These are phyloP conservation scores for Centrocercus urophasianus DNA, from an alignment of 2,113 vertebrate genomes.

Conservation along the genomic window DNA sequence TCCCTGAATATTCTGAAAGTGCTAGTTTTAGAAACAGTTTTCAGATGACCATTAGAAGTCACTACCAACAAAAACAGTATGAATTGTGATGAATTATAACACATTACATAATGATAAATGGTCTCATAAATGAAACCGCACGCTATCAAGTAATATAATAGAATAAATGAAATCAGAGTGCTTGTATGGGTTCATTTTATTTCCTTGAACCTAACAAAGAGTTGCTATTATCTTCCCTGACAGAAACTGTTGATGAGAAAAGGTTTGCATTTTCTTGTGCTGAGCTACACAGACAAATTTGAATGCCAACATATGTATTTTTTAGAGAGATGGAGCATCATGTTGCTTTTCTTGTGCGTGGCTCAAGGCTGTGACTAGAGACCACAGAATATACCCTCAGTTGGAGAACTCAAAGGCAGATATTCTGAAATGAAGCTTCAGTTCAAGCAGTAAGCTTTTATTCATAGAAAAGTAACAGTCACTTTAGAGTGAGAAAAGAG, in stretches of 20 bases:
- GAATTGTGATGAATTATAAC: constrained; percentile 19
- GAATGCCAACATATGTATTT: background rate
- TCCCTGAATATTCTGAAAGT: background rate
- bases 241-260: constrained; percentile 20
- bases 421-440: background rate
- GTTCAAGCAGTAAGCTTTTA: background rate
- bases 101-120: constrained; percentile 46
- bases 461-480: background rate
- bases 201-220: constrained; percentile 59
- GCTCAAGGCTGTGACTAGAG: background rate
- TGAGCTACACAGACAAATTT: constrained; percentile 23
- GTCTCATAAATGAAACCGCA: constrained; percentile 28
- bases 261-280: constrained; percentile 39
- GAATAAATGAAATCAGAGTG: constrained; percentile 52
- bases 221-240: constrained; percentile 28
- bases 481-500: background rate
- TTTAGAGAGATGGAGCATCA: background rate
- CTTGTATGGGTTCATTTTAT: constrained; percentile 30
- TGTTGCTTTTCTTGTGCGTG: constrained; percentile 5
- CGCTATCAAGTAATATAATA: constrained; percentile 38
- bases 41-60: background rate
- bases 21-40: background rate
- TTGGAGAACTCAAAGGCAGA: background rate
- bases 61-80: background rate
- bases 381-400: background rate